Percentiles rank a stretch among this genome's conserved stretches.
phyloP scores from a whole-genome alignment of 2,888 invertebrate species.

The Lymantria dispar region DNA sequence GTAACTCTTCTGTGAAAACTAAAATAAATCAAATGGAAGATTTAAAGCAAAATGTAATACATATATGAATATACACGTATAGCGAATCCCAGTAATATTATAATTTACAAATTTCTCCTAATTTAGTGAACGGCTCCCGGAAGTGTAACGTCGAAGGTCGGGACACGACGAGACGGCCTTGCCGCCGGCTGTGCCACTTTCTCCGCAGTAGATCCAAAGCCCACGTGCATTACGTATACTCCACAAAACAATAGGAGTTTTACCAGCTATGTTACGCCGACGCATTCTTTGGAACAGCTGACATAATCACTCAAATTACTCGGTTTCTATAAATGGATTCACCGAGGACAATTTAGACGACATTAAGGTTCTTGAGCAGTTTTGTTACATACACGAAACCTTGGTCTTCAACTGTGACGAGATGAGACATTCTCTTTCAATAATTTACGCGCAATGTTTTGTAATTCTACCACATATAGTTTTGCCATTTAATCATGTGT shows the following conservation, averaged over 20 bases:
- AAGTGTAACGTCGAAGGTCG: constrained; percentile 68
- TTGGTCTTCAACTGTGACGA: constrained; percentile 64
- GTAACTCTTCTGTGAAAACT: no score
- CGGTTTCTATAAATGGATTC: constrained; percentile 53
- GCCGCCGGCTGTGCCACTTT: constrained; percentile 77
- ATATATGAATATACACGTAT: no score
- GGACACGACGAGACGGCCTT: constrained; percentile 68
- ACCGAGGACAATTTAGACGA: constrained; percentile 59
- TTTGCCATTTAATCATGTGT: no score
- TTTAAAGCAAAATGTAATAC: no score
- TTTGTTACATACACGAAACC: constrained; percentile 65
- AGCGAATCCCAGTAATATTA: no score
- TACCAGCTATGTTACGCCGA: constrained; percentile 56
- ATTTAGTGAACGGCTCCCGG: constrained; percentile 54
- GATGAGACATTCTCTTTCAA: constrained; percentile 62
- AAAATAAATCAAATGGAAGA: no score
- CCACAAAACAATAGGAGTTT: constrained; percentile 60
- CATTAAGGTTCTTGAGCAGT: constrained; percentile 48
- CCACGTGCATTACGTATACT: constrained; percentile 66
- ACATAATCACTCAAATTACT: constrained; percentile 70
- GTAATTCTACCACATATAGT: constrained; percentile 32
- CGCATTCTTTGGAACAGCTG: constrained; percentile 65
- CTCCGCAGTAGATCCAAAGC: constrained; percentile 58
- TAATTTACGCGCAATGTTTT: constrained; percentile 49
- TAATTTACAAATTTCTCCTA: constrained; percentile 13